Base-by-base conservation (phyloP, 2,888 invertebrate genomes). In the Sicus ferrugineus region DNA sequence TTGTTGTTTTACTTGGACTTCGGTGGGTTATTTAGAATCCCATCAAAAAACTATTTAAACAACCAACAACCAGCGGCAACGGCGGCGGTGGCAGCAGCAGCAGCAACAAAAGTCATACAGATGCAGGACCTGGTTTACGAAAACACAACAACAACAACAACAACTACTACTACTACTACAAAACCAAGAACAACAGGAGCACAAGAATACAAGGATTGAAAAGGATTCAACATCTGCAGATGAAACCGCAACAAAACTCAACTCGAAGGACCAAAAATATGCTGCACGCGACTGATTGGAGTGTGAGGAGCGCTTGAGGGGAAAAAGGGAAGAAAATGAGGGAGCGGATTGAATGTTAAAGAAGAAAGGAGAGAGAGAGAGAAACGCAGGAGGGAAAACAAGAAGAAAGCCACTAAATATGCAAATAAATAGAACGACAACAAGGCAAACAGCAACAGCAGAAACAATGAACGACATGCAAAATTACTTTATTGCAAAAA, bases 11-110 rank as follows among this genome's bases (percentile, higher is more conserved):
- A 19, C 31, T 30, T 30, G 21, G n/a, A n/a, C n/a, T n/a, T n/a
- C n/a, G n/a, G n/a, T n/a, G n/a, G n/a, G 65, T 54, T 65, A 65
- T 65, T 65, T 65, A 65, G 54, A 65, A 65, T 54, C 65, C 38
- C 65, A 65, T 65, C 54, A 65, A 65, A 11, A 19, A 50, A 50
- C 23, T 50, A 50, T 50, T 50, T 54, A 26, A 28, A 54, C 26
- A 54, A 23, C 26, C 54, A 65, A 30, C 42, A 54, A 54, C 48
- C n/a, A 30, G 19, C 50, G 38, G 28, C 65, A 64, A 61, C 48
- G 59, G 23, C 52, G 54, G 31, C 59, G 68, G 64, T 54, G 66
- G 54, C 71, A 70, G 56, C 61, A 66, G 54, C 61, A 66, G 28
- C 50, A 34, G 21, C 50, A 48, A 16, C 38, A 54, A 52, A 50